These are phyloP conservation scores for Emesis furor DNA, from an alignment of 2,888 invertebrate species.

Conservation along the genomic window DNA sequence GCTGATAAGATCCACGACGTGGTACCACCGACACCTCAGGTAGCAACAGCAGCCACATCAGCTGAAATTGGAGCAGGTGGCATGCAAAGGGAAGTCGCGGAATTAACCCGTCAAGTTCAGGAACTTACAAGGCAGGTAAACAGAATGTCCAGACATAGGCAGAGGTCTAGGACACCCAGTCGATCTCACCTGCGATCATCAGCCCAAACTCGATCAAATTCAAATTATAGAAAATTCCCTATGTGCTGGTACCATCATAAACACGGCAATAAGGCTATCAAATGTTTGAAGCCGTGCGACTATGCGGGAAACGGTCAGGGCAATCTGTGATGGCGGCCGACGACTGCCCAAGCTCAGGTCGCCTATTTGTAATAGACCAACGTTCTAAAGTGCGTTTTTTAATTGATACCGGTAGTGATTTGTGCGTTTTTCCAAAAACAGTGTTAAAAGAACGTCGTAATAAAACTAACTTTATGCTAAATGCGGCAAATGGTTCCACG, in stretches of 20 bases:
- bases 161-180: not conserved
- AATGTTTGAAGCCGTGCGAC: conserved; percentile 34
- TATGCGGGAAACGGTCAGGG: conserved; percentile 40
- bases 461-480: conserved; percentile 33
- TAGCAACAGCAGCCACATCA: not conserved
- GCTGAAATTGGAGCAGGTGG: not conserved
- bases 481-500: conserved; percentile 58
- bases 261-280: conserved; percentile 30
- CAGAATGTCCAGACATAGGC: not conserved
- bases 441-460: not conserved
- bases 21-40: not conserved
- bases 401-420: not conserved
- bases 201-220: not conserved
- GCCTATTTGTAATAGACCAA: conserved; percentile 38
- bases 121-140: not conserved
- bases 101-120: not conserved
- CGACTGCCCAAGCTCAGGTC: conserved; percentile 42
- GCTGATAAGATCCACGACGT: conserved; percentile 25
- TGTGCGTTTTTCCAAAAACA: not conserved
- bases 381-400: not conserved
- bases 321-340: conserved; percentile 49
- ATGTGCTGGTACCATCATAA: conserved; percentile 49
- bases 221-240: not conserved
- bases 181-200: not conserved
- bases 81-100: not conserved